These are phyloP conservation scores for Mesorhabditis spiculigera DNA, from an alignment of 2,888 invertebrate species.

Conservation along the genomic window DNA sequence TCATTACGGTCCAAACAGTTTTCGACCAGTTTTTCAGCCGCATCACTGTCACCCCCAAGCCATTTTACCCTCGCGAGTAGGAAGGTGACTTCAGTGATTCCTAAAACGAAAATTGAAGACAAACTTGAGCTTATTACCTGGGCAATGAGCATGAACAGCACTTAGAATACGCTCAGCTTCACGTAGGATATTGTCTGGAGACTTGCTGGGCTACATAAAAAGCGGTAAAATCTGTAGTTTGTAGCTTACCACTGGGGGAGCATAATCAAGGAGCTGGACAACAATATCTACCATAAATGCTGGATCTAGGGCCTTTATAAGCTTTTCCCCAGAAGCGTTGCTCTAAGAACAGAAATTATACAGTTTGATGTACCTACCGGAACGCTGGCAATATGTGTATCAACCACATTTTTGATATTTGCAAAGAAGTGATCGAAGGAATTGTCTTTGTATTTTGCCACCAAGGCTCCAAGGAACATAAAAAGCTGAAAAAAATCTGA, in stretches of 20 bases:
- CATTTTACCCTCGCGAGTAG: constrained; percentile 78
- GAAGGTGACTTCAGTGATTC: constrained; percentile 66
- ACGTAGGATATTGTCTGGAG: constrained; percentile 62
- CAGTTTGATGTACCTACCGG: constrained; percentile 10
- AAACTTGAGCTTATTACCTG: constrained; percentile 65
- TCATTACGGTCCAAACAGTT: constrained; percentile 73
- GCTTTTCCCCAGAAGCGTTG: constrained; percentile 23
- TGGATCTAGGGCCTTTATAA: constrained; percentile 20
- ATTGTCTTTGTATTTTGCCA: constrained; percentile 27
- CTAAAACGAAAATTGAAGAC: not conserved
- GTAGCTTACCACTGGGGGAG: constrained; percentile 23
- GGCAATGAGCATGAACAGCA: constrained; percentile 75
- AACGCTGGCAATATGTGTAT: constrained; percentile 18
- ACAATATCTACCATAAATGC: constrained; percentile 25
- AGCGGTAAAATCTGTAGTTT: not conserved
- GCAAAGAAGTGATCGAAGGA: constrained; percentile 24
- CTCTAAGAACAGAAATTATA: constrained; percentile 6
- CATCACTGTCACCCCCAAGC: constrained; percentile 71
- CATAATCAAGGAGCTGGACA: constrained; percentile 36
- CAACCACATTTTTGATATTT: constrained; percentile 22
- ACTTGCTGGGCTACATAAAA: constrained; percentile 67
- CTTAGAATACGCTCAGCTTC: constrained; percentile 70
- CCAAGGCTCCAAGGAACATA: constrained; percentile 22
- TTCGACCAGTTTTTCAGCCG: constrained; percentile 72
- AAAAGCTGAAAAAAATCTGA: constrained; percentile 21